Base-by-base conservation (phyloP, 1,140 invertebrate genomes). In the Globodera rostochiensis region DNA sequence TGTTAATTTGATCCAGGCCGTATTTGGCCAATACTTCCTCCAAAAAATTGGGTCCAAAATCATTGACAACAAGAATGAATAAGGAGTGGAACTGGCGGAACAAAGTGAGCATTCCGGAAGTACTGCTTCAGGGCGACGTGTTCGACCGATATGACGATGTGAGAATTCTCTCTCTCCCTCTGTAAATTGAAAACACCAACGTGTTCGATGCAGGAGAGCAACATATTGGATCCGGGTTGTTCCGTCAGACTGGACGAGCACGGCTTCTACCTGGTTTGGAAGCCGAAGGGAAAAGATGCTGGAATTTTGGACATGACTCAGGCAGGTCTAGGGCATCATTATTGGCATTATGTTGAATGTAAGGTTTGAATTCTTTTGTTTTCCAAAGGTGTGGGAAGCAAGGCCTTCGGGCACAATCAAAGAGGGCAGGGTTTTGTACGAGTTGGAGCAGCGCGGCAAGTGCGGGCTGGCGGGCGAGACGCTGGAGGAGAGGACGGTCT, bases 181-280 rank as follows among this genome's bases (percentile, higher is more conserved):
- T 36, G 36, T 36, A 36, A 36, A 36, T 36, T 36, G 36, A 36
- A 36, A 36, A 36, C 36, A 36, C 36, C 36, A 36, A 36, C 36
- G 1, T 60, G 11, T 9, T 53, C 66, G 50, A 70, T 87, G 46
- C 67, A 95, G 90, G 95, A 96, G 91, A 95, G 94, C 87, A 93
- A 93, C 19, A 94, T 95, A 83, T 92, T 95, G 64, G 97, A 98
- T 90, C 92, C 94, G 75, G 94, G 94, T 88, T 97, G 95, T 87
- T 90, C 93, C 78, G 96, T 99, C 90, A 95, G 95, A 92, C 96
- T 98, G 45, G 97, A 99, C 90, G 95, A 98, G 90, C 96, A 95
- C 92, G 97, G 96, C 70, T 99, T 98, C 92, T 99, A 98, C 91
- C 95, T 99, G 83, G 97, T 96, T 90, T 99, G 97, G 97, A 97